These are phyloP conservation scores for Aricia artaxerxes DNA, from an alignment of 2,888 invertebrate genomes.

Conservation along the genomic window DNA sequence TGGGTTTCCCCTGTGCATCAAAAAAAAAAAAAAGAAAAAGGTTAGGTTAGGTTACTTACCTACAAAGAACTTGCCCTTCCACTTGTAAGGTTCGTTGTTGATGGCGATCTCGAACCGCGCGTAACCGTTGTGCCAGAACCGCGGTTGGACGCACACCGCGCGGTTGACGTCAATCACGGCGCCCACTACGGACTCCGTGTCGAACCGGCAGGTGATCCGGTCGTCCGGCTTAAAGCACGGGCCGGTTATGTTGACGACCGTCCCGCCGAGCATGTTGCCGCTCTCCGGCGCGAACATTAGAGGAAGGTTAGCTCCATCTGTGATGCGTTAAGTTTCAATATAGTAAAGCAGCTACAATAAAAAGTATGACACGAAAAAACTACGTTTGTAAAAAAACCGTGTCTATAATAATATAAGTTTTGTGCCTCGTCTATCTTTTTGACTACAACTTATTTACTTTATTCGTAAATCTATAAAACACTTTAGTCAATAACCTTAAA, in stretches of 20 bases:
- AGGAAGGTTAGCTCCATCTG: constrained; percentile 90
- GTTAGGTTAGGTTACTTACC: constrained; percentile 79
- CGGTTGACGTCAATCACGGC: constrained; percentile 89
- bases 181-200: constrained; percentile 88
- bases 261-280: constrained; percentile 98
- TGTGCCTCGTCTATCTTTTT: too few relatives aligned
- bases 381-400: too few relatives aligned
- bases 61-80: constrained; percentile 94
- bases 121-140: constrained; percentile 92
- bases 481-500: too few relatives aligned
- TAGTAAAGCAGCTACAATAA: neutral
- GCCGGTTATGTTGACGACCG: constrained; percentile 97
- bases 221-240: constrained; percentile 92
- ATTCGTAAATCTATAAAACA: too few relatives aligned
- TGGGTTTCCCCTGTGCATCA: too few relatives aligned
- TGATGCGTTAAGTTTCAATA: neutral
- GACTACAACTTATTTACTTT: too few relatives aligned
- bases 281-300: constrained; percentile 96
- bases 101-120: constrained; percentile 92
- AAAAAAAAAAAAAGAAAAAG: too few relatives aligned
- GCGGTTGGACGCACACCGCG: constrained; percentile 94
- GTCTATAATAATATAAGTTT: too few relatives aligned
- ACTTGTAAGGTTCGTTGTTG: constrained; percentile 90
- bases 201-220: constrained; percentile 91
- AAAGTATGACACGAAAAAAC: too few relatives aligned